These are phyloP conservation scores for Periplaneta americana DNA, from an alignment of 1,140 invertebrate genomes.

Conservation along the genomic window DNA sequence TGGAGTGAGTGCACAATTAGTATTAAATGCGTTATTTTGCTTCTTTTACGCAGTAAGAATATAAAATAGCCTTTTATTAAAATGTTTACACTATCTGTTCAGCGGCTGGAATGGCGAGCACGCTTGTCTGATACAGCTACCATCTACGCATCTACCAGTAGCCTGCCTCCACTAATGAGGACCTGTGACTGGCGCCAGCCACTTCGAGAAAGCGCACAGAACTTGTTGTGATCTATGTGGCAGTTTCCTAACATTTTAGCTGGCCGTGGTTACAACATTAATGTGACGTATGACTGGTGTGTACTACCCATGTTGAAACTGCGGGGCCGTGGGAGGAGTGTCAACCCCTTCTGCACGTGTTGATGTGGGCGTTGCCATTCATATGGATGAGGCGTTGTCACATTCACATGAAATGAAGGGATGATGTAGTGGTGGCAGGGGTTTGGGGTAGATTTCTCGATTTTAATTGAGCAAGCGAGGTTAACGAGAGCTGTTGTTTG, in stretches of 20 bases:
- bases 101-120: neutral
- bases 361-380: neutral
- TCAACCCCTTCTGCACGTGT: neutral
- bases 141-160: too few relatives aligned
- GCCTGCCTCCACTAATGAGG: too few relatives aligned
- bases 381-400: neutral
- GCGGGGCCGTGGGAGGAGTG: neutral
- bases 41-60: too few relatives aligned
- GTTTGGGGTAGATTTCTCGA: too few relatives aligned
- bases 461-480: too few relatives aligned
- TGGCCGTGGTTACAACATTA: neutral
- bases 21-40: too few relatives aligned
- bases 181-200: neutral
- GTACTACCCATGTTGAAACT: neutral
- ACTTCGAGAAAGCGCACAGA: neutral
- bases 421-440: neutral
- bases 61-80: too few relatives aligned
- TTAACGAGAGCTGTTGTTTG: too few relatives aligned
- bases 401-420: neutral
- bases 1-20: too few relatives aligned
- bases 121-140: neutral
- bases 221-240: too few relatives aligned
- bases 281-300: neutral
- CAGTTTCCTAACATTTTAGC: neutral
- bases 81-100: too few relatives aligned